Base-by-base conservation (phyloP, 92 coral and sea anemone species). In the Phenganax marumi region DNA sequence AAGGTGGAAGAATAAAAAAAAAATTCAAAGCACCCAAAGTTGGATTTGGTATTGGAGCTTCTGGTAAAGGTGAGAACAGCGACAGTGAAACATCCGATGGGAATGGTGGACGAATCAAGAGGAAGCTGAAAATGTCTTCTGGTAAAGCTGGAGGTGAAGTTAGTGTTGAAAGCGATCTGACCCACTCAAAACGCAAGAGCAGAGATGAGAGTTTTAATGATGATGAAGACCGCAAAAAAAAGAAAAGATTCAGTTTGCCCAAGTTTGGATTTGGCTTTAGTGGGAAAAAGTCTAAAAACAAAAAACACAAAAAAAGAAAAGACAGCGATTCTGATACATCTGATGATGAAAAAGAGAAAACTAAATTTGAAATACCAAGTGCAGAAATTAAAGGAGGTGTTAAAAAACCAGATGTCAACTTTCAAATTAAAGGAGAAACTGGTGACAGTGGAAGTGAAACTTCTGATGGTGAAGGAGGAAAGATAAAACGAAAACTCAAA, bases 31-130 rank as follows among this genome's bases (percentile, higher is more conserved):
- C 57, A 9, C 70, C 82, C 25, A 50, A 72, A 46, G 8, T 53
- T 77, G 82, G 82, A 54, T 19, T 46, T 48, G 82, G 71, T 18
- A 65, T 50, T 25, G 82, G 55, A 21, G 26, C 26, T 12, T 39
- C 72, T 10, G 71, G 82, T 26, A 77, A 60, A 61, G 52, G 12
- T 12, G 82, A 52, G 8, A 70, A 61, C 17, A 77, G 82, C 25
- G 82, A 33, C 9, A 77, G 70, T 49, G 82, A 77, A 39, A 77
- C 82, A 24, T 77, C 82, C 6, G 82, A 77, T 49, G 82, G 82
- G 9, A 19, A 77, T 25, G 82, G 82, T 0, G 82, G 82, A 16
- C 58, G 79, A 24, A 53, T 74, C 50, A 74, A 74, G 64, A 51
- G 79, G 50, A 74, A 74, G 63, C 12, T 74, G 47, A 74, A 74